Conservation (phyloP, 2,797 vertebrate genomes). For the Chlorospingus semifuscus region DNA sequence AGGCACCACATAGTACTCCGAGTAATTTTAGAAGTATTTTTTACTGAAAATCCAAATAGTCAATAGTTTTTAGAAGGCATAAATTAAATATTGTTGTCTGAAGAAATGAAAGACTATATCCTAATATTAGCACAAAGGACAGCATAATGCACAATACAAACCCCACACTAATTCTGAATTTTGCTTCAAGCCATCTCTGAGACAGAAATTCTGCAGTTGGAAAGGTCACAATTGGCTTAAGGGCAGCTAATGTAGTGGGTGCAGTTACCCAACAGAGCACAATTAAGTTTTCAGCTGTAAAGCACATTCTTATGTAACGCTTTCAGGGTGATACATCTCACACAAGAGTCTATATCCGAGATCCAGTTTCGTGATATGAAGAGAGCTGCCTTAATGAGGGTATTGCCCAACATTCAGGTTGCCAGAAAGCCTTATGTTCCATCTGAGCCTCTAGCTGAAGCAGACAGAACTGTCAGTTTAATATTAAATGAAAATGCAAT, state of each 20-base stretch:
- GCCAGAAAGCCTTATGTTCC: not conserved
- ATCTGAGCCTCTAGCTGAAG: not conserved
- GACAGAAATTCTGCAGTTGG: not conserved
- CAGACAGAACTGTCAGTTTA: not conserved
- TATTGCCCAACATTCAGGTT: not conserved
- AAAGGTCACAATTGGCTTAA: not conserved
- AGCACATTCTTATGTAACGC: not conserved
- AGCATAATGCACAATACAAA: not conserved
- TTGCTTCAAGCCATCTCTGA: not conserved
- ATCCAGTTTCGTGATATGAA: not conserved
- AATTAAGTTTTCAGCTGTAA: not conserved
- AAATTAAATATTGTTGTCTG: not conserved
- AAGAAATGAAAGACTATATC: not conserved
- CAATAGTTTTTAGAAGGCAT: not conserved
- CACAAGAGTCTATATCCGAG: not conserved
- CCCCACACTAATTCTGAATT: not conserved
- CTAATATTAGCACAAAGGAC: not conserved
- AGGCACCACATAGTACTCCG: not conserved
- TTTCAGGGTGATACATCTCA: not conserved
- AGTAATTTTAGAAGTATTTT: not conserved
- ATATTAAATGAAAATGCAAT: not conserved
- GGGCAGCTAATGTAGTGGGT: not conserved
- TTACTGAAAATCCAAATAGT: not conserved
- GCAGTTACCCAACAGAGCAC: not conserved
- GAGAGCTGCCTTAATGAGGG: not conserved